Evolutionary conservation across 2,113 vertebrate genomes (phyloP).

Genomic region (Emydura subglobosa): DNA sequence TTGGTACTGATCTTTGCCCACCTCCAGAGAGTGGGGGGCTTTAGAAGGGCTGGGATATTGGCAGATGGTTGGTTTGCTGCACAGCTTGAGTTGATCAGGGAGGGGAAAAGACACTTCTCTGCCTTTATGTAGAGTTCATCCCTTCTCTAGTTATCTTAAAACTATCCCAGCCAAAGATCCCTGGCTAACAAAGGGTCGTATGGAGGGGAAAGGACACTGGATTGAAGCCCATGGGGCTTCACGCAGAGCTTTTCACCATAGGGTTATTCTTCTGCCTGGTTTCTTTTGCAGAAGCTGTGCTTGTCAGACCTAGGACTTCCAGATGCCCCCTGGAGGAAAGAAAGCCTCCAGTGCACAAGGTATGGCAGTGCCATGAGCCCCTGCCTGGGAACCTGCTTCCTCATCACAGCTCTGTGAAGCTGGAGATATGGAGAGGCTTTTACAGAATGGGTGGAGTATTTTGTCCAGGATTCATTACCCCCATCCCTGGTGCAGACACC

Average conservation of each 20-base stretch:
- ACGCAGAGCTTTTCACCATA: not conserved
- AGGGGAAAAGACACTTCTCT: not conserved
- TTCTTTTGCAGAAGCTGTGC: not conserved
- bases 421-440: not conserved
- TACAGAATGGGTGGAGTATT: not conserved
- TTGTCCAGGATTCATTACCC: not conserved
- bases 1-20: not conserved
- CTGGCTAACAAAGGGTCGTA: not conserved
- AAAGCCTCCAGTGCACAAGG: not conserved
- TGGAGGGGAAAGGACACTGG: not conserved
- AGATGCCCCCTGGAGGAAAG: not conserved
- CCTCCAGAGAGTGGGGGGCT: not conserved
- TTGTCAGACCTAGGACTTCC: not conserved
- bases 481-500: not conserved
- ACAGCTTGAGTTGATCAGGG: not conserved
- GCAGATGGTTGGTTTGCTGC: not conserved
- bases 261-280: not conserved
- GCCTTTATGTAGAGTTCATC: not conserved
- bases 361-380: not conserved
- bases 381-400: not conserved
- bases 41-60: not conserved
- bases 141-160: not conserved
- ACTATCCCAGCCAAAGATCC: not conserved
- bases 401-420: not conserved
- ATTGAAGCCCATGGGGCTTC: not conserved